Evolutionary conservation across 2,888 invertebrate genomes (phyloP), one percentile per base, ranked within the genome.

Genomic region (Harpalus rubripes): DNA sequence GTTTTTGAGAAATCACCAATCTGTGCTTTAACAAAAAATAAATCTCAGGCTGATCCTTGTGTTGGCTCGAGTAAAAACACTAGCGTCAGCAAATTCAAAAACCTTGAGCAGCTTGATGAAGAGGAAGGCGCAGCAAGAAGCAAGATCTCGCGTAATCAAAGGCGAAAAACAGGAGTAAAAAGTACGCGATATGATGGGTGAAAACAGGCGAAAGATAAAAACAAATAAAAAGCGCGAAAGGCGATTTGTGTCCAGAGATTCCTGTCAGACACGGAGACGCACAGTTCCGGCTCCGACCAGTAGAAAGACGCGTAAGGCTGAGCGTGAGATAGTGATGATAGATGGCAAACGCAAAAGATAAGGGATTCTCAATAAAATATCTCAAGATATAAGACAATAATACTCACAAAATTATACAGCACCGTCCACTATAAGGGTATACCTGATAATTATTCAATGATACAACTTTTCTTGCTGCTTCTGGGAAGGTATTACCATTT

Each of bases 131-230:
- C 16, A 26, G 12, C 26, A 12, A 61, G 16, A 63, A 44, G 39
- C 68, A 68, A 32, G 68, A 74, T 12, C 78, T 7, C 83, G 68
- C 26, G 72, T 83, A 83, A 83, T 83, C 83, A 72, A 18, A 61
- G n/a, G 22, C 44, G 61, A 84, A 84, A 84, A 84, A 84, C 78
- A 22, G 15, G 32, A 32, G 65, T 15, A 84, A 84, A 84, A 84
- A 84, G 78, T 44, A 18, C 32, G 15, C 61, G 84, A 78, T 84
- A 61, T 84, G 84, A 84, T 84, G 84, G 84, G 78, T 84, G 84
- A 84, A 84, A 84, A 78, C 84, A 72, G 84, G 65, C 84, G 78
- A 84, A 78, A 78, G 78, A 84, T 79, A 84, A 78, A 84, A 84
- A 78, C 84, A 84, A 84, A 84, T 83, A 83, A 83, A 83, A 83